phyloP scores from a whole-genome alignment of 2,113 vertebrate genomes.

The Corythoichthys haematopterus region DNA sequence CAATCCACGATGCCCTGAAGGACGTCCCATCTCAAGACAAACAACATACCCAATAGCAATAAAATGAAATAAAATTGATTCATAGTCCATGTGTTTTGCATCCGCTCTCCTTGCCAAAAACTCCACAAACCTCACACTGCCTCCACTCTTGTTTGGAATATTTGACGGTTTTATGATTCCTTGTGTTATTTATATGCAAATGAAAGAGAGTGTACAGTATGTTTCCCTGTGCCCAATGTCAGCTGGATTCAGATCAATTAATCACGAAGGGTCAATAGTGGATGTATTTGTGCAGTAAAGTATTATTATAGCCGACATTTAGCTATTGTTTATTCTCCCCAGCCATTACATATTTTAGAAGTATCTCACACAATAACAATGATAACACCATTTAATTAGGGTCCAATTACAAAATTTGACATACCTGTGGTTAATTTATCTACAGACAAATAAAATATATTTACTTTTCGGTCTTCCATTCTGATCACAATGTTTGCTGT shows the following conservation, averaged over 20 bases:
- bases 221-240: background rate
- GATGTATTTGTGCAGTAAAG: background rate
- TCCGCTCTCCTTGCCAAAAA: constrained; percentile 26
- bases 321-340: background rate
- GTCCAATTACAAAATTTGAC: background rate
- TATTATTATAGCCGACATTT: background rate
- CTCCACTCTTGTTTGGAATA: constrained; percentile 41
- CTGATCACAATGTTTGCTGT: constrained; percentile 1
- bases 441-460: constrained; percentile 1
- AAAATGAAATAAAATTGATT: constrained; percentile 39
- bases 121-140: constrained; percentile 34
- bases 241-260: background rate
- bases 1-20: constrained; percentile 21
- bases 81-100: constrained; percentile 54
- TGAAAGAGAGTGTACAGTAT: background rate
- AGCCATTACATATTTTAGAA: background rate
- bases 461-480: background rate
- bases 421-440: background rate
- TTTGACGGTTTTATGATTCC: constrained; percentile 23
- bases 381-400: background rate
- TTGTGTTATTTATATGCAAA: constrained; percentile 14
- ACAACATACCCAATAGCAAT: constrained; percentile 39
- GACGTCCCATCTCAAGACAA: constrained; percentile 36
- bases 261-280: background rate
- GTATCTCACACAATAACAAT: background rate